Evolutionary conservation across 2,888 invertebrate genomes (phyloP), one percentile per base, ranked within the genome.

Genomic region (Ornithoptera alexandrae): DNA sequence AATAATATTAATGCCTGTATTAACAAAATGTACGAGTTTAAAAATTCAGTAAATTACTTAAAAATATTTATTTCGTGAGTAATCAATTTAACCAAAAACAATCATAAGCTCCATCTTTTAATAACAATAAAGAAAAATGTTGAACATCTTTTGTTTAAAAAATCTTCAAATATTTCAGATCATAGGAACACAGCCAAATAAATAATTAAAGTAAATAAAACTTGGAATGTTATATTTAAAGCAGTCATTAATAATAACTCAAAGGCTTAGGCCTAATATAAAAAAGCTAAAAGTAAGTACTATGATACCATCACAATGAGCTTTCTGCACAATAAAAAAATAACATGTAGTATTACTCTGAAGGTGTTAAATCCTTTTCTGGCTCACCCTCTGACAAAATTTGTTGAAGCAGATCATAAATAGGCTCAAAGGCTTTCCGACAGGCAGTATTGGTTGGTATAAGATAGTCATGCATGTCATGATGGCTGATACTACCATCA

Each of bases 401-500:
- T 86, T 97, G 97, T 73, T 95, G 93, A 24, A 97, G 89, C 73
- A 97, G 92, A 86, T 97, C 97, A 85, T 96, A 94, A 65, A 97
- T 95, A 24, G 97, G 96, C 87, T 97, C 97, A 86, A 97, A 97
- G 15, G 96, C 96, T 88, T 97, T 97, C 80, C 95, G 94, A 86
- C 97, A 97, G 67, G 98, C 98, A 65, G 95, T 94, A 87, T 96
- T 96, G 2, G 97, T 97, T 71, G 97, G 94, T 81, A 97, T 96
- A 65, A 98, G 94, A 87, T 97, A 98, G 88, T 98, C 98, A 83
- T 97, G 96, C 97, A 98, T 97, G 84, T 98, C 98, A 81, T 96
- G 96, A 82, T 97, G 97, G 82, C 96, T 96, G 71, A 98, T 97
- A 61, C 95, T 94, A 4, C 97, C 96, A 89, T 96, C 96, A 62